Conservation (phyloP, 1,140 invertebrate genomes). For the Drosophila ohnishii region DNA sequence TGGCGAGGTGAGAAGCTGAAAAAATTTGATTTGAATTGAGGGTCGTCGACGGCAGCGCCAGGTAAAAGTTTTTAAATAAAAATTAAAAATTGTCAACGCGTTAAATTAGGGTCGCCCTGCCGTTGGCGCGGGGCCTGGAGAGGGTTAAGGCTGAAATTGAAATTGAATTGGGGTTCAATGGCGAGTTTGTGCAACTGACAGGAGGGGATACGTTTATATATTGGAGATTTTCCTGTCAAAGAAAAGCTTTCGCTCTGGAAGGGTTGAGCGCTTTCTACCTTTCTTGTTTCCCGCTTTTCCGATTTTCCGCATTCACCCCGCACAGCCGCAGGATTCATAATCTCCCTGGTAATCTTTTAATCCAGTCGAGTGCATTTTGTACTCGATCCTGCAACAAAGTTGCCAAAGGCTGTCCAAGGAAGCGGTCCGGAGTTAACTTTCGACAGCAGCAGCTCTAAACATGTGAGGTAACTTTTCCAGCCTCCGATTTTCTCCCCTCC, state of each 20-base stretch:
- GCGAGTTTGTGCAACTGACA: slow-evolving; percentile 20
- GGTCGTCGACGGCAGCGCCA: slow-evolving; percentile 29
- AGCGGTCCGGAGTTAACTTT: slow-evolving; percentile 55
- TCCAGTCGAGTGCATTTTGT: slow-evolving; percentile 82
- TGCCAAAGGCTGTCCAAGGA: slow-evolving; percentile 54
- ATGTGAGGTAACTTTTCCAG: slow-evolving; percentile 52
- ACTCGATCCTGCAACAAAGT: slow-evolving; percentile 80
- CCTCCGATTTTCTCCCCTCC: neutral
- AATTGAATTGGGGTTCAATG: slow-evolving; percentile 61
- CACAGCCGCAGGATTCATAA: slow-evolving; percentile 65
- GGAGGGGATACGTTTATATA: neutral
- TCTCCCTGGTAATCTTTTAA: slow-evolving; percentile 80
- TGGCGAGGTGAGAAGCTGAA: slow-evolving; percentile 44
- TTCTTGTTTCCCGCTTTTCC: neutral
- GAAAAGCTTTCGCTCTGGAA: slow-evolving; percentile 13
- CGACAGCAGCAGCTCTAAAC: slow-evolving; percentile 51
- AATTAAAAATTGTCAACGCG: slow-evolving; percentile 81
- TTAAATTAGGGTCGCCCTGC: slow-evolving; percentile 68
- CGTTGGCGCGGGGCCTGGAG: neutral
- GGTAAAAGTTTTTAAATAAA: slow-evolving; percentile 78
- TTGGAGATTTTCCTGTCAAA: slow-evolving; percentile 32
- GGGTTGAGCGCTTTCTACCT: slow-evolving; percentile 7
- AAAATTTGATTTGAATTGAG: slow-evolving; percentile 70
- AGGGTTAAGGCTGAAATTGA: slow-evolving; percentile 50
- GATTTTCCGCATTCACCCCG: neutral